phyloP scores from a whole-genome alignment of 2,888 invertebrate genomes.

The Xylota segnis region DNA sequence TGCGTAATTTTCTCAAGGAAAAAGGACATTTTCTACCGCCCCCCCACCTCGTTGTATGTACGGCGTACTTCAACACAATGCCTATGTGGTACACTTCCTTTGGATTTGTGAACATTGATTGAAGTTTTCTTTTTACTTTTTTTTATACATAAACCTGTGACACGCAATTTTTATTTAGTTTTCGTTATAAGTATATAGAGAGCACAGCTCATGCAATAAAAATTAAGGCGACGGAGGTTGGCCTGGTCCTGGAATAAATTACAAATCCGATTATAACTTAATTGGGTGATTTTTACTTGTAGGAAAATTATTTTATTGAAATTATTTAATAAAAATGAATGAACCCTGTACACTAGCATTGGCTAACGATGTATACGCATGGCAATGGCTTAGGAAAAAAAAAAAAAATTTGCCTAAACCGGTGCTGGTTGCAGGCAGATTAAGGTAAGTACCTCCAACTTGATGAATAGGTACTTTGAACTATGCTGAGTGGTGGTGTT shows the following conservation, averaged over 20 bases:
- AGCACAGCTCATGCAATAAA: conserved; percentile 19
- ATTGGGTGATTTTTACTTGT: conserved; percentile 54
- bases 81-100: conserved; percentile 36
- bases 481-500: too few relatives aligned
- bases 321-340: conserved; percentile 37
- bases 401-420: background rate
- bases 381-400: background rate
- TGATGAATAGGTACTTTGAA: too few relatives aligned
- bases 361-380: conserved; percentile 1
- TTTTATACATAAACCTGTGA: conserved; percentile 22
- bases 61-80: background rate
- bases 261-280: conserved; percentile 39
- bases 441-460: too few relatives aligned
- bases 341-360: background rate
- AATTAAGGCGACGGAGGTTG: conserved; percentile 37
- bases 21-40: conserved; percentile 35
- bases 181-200: too few relatives aligned
- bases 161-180: conserved; percentile 55
- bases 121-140: conserved; percentile 22
- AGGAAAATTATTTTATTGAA: conserved; percentile 46
- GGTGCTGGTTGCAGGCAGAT: background rate
- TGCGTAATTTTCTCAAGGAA: conserved; percentile 54
- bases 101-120: conserved; percentile 57
- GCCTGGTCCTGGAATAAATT: conserved; percentile 37
- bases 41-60: background rate